Conservation (phyloP, 2,113 vertebrate species). For the Benitochromis conjunctus region DNA sequence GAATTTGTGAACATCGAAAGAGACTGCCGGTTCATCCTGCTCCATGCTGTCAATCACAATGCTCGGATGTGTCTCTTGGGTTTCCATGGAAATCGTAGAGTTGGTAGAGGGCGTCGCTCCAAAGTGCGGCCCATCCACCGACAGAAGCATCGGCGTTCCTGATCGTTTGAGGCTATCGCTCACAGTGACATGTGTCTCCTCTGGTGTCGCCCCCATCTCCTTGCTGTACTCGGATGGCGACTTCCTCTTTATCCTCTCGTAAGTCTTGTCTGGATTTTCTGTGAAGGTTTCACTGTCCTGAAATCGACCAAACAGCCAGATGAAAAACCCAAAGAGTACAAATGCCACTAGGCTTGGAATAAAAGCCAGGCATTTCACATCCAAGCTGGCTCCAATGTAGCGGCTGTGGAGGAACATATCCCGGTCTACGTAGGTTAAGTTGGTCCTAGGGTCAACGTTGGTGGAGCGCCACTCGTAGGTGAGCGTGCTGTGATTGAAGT, state of each 20-base stretch:
- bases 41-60: slow-evolving; percentile 37
- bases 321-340: slow-evolving; percentile 90
- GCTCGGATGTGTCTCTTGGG: slow-evolving; percentile 63
- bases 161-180: slow-evolving; percentile 73
- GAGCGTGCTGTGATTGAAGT: slow-evolving; percentile 90
- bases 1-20: slow-evolving; percentile 55
- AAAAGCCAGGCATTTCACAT: slow-evolving; percentile 94
- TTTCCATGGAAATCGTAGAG: slow-evolving; percentile 64
- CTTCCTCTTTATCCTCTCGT: slow-evolving; percentile 92
- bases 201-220: slow-evolving; percentile 86
- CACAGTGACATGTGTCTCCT: slow-evolving; percentile 80
- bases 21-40: slow-evolving; percentile 46
- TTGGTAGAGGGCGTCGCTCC: slow-evolving; percentile 47
- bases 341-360: slow-evolving; percentile 93
- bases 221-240: slow-evolving; percentile 87
- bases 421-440: slow-evolving; percentile 80
- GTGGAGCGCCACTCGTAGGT: slow-evolving; percentile 90
- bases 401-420: slow-evolving; percentile 97
- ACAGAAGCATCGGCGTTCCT: slow-evolving; percentile 80
- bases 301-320: slow-evolving; percentile 94
- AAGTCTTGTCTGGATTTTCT: slow-evolving; percentile 88
- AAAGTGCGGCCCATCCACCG: slow-evolving; percentile 76
- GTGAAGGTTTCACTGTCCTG: slow-evolving; percentile 89
- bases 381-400: slow-evolving; percentile 84
- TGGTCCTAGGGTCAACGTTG: slow-evolving; percentile 82